Conservation (phyloP, 1,140 invertebrate species). For the Tetramorium simillimum region DNA sequence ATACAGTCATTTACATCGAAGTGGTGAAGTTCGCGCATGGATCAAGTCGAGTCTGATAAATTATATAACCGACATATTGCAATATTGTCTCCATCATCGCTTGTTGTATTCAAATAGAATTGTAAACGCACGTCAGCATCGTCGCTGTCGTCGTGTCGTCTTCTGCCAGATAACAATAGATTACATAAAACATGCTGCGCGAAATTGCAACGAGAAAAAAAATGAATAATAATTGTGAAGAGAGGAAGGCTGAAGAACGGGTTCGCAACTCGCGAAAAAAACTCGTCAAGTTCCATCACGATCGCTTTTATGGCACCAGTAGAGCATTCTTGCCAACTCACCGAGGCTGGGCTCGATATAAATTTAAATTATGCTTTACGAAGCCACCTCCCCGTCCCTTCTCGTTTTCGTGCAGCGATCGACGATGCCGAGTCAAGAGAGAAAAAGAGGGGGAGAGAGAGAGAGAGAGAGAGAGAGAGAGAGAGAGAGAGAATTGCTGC, state of each 20-base stretch:
- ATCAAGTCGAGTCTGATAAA: background rate
- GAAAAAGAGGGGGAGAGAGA: slow-evolving; percentile 59
- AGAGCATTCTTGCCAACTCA: slow-evolving; percentile 46
- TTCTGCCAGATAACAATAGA: background rate
- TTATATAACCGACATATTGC: background rate
- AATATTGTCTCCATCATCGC: background rate
- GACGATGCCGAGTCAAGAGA: background rate
- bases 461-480: slow-evolving; percentile 63
- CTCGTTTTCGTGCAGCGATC: slow-evolving; percentile 9
- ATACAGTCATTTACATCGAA: background rate
- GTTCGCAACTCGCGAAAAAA: slow-evolving; percentile 18
- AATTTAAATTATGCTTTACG: slow-evolving; percentile 69
- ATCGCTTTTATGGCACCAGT: slow-evolving; percentile 55
- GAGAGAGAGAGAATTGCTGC: slow-evolving; percentile 68
- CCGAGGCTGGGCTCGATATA: slow-evolving; percentile 46
- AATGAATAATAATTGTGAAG: slow-evolving; percentile 43
- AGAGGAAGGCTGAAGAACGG: background rate
- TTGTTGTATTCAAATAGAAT: slow-evolving; percentile 12
- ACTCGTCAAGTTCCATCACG: slow-evolving; percentile 41
- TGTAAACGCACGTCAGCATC: background rate
- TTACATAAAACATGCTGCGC: slow-evolving; percentile 26
- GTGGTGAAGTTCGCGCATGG: background rate
- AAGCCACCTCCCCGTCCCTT: background rate
- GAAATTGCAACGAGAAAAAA: slow-evolving; percentile 19
- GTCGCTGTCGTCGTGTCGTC: background rate